Conservation (phyloP, 2,113 vertebrate species). For the Herpetotheres cachinnans region DNA sequence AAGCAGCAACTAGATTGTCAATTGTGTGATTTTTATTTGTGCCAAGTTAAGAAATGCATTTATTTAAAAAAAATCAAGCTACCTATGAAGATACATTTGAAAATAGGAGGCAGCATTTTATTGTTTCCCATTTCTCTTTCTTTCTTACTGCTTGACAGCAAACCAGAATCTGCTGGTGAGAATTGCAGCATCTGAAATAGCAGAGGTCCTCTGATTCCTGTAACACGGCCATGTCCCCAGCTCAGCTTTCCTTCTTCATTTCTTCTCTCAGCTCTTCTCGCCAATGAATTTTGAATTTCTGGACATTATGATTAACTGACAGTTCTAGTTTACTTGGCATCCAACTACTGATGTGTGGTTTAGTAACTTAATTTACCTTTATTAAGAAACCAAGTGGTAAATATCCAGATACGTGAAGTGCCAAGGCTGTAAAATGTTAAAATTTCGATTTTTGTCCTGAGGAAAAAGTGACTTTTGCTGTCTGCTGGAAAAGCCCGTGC, state of each 20-base stretch:
- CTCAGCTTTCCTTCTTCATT: neutral
- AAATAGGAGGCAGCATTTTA: neutral
- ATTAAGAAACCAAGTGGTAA: neutral
- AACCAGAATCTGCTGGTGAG: slow-evolving; percentile 20
- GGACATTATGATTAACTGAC: neutral
- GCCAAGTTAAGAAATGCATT: neutral
- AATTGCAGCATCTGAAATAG: neutral
- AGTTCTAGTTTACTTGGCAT: neutral
- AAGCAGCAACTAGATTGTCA: neutral
- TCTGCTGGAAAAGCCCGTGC: neutral
- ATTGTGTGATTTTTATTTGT: neutral
- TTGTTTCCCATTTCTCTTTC: slow-evolving; percentile 25
- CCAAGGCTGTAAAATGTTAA: neutral
- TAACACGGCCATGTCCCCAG: neutral
- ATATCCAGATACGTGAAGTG: neutral
- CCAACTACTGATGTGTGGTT: neutral
- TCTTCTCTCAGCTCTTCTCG: neutral
- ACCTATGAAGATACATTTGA: neutral
- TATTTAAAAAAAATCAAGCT: neutral
- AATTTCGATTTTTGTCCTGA: neutral
- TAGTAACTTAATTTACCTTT: neutral
- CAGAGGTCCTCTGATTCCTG: neutral
- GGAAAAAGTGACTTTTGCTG: neutral
- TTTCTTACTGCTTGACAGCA: slow-evolving; percentile 25
- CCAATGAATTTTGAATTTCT: neutral